Percentiles rank a stretch among this genome's conserved stretches.
Conservation (phyloP, 2,797 vertebrate species). For the Anguilla megastoma region DNA sequence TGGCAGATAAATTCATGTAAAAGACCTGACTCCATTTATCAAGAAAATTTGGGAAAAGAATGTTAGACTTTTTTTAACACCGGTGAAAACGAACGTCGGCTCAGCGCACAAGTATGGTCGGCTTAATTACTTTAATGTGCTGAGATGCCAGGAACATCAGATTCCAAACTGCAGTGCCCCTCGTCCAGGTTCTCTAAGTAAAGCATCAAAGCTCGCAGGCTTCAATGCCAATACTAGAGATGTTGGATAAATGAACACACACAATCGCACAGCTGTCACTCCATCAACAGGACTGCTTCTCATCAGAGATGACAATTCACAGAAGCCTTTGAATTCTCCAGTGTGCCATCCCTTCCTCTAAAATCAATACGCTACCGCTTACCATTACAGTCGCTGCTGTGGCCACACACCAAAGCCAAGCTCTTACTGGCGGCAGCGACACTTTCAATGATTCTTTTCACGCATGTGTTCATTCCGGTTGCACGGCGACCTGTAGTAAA, state of each 20-base stretch:
- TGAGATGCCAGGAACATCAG: background rate
- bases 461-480: background rate
- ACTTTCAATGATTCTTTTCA: background rate
- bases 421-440: background rate
- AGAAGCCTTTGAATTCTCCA: background rate
- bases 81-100: background rate
- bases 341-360: background rate
- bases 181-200: background rate
- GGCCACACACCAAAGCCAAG: background rate
- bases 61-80: background rate
- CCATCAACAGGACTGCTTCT: background rate
- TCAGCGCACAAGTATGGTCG: background rate
- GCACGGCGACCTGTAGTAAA: background rate
- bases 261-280: background rate
- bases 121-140: background rate
- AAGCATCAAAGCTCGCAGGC: background rate
- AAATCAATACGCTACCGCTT: background rate
- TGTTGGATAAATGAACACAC: background rate
- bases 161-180: background rate
- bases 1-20: background rate
- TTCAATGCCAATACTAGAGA: background rate
- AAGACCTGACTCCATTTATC: background rate
- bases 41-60: background rate
- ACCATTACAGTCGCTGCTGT: background rate
- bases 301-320: background rate